Evolutionary conservation across 2,113 vertebrate species (phyloP).

Genomic region (Eurystomus gularis): DNA sequence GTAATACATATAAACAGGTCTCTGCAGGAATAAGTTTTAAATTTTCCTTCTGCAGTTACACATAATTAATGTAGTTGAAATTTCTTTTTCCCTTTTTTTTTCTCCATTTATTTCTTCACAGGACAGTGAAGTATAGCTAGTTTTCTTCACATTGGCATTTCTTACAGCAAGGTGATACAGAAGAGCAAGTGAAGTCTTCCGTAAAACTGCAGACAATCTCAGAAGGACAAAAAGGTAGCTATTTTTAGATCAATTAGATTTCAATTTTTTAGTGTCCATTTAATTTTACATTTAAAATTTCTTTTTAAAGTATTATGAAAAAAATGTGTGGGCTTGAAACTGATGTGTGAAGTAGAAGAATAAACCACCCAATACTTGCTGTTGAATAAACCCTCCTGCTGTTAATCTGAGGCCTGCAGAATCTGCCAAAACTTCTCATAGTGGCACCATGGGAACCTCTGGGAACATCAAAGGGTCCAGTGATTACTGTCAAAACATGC

Average conservation of each 20-base stretch:
- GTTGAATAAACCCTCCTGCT: neutral
- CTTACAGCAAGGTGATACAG: neutral
- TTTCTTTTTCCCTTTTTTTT: neutral
- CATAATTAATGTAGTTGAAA: neutral
- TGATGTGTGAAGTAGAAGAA: neutral
- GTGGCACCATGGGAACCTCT: neutral
- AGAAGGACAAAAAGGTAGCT: neutral
- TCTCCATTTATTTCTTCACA: neutral
- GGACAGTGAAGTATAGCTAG: neutral
- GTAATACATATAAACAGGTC: neutral
- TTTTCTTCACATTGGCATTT: neutral
- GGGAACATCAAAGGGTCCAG: neutral
- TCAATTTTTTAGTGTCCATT: neutral
- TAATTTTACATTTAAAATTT: neutral
- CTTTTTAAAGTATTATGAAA: neutral
- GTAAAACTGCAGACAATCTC: neutral
- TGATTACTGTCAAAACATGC: neutral
- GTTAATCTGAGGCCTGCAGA: neutral
- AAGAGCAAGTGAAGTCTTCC: neutral
- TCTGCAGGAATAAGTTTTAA: neutral
- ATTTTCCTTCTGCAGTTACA: neutral
- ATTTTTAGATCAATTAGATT: neutral
- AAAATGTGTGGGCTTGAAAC: neutral
- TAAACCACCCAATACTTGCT: neutral
- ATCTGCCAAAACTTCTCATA: neutral